Conservation (phyloP, 2,888 invertebrate species). For the Tipula lateralis region DNA sequence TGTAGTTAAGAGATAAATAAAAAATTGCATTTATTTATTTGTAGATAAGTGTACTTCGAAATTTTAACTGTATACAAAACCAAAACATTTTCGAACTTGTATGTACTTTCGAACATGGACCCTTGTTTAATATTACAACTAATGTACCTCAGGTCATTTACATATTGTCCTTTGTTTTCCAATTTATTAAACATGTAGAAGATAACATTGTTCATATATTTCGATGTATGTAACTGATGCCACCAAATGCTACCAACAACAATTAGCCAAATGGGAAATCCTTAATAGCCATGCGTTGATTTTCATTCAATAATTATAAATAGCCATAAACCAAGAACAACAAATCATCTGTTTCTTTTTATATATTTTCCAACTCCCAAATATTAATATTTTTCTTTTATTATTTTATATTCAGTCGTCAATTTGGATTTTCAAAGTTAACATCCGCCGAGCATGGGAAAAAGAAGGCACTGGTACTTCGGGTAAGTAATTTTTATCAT, state of each 20-base stretch:
- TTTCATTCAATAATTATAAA: constrained; percentile 20
- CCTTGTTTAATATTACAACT: too few species aligned
- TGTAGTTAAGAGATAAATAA: too few species aligned
- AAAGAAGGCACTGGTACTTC: constrained; percentile 74
- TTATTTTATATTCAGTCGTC: constrained; percentile 60
- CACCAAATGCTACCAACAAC: neutral
- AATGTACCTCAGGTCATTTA: too few species aligned
- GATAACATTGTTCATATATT: too few species aligned
- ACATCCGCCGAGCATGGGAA: constrained; percentile 74
- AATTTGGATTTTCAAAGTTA: constrained; percentile 84
- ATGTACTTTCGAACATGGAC: too few species aligned
- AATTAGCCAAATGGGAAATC: neutral
- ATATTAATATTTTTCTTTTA: neutral
- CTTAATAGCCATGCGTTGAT: neutral
- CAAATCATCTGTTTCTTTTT: neutral
- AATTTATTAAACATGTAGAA: too few species aligned
- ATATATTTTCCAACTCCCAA: neutral
- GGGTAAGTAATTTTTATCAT: constrained; percentile 49
- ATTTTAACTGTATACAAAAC: too few species aligned
- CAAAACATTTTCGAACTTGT: too few species aligned
- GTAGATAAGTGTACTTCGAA: too few species aligned
- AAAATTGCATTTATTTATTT: too few species aligned
- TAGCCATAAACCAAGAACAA: neutral
- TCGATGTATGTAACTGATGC: too few species aligned
- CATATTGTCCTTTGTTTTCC: too few species aligned